Base-by-base conservation (phyloP, 2,888 invertebrate genomes). In the Pilophorus perplexus region DNA sequence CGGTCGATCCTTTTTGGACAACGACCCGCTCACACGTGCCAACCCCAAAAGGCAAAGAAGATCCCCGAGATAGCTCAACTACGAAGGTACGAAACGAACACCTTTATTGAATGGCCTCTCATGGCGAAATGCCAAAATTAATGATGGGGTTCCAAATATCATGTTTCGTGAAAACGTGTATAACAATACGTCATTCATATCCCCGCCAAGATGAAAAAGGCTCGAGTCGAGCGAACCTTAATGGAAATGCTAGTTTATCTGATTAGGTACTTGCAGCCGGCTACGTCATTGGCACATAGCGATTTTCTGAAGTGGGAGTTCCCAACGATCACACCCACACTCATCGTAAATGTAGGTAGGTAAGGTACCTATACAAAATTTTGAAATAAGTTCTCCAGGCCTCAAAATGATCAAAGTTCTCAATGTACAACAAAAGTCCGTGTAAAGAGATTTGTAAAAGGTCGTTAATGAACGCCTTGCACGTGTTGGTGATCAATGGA, bases 101-200 rank as follows among this genome's bases (percentile, higher is more conserved):
- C n/a, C n/a, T n/a, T n/a, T n/a, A n/a, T n/a, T n/a, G n/a, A n/a
- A n/a, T n/a, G n/a, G n/a, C n/a, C n/a, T n/a, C n/a, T n/a, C n/a
- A 33, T 33, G 33, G 22, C 18, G 20, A 54, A 54, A 54, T 54
- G 54, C 37, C 54, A 54, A 14, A 16, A 54, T 54, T 54, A 54
- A 54, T 54, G n/a, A 52, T 23, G 22, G 37, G 20, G 54, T 16
- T 10, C 22, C 10, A 54, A 37, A 37, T 37, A 22, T 37, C 54
- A 54, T 5, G 54, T 54, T 37, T 54, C 37, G 37, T 50, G 27
- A 37, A 37, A 54, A 54, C 5, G 5, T 23, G 37, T 20, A 23
- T 25, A 52, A 52, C 28, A 52, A 28, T 28, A 22, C 28, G 3
- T 28, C 52, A 28, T 28, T 22, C 23, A 22, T 22, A 22, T 48